Percentiles rank a stretch among this genome's conserved stretches.
phyloP scores from a whole-genome alignment of 2,797 vertebrate species.

The Novumbra hubbsi region DNA sequence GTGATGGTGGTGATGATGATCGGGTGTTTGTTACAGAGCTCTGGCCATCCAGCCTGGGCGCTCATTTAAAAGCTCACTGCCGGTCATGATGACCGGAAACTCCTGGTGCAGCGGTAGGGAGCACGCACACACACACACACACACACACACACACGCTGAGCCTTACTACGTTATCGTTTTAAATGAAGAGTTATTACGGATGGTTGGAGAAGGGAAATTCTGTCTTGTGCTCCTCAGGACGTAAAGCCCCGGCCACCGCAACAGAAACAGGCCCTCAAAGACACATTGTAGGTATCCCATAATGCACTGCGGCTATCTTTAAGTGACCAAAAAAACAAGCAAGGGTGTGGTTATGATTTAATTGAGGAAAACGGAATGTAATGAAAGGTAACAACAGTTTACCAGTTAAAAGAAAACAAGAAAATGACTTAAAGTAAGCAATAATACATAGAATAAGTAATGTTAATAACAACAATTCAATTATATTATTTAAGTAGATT shows the following conservation, averaged over 20 bases:
- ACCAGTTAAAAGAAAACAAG: too few species aligned
- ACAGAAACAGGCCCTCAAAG: background rate
- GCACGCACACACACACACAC: background rate
- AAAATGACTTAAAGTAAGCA: too few species aligned
- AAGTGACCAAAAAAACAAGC: too few species aligned
- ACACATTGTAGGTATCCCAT: background rate
- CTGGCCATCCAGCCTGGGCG: slow-evolving; percentile 13
- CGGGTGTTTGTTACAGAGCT: slow-evolving; percentile 29
- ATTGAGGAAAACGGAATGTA: too few species aligned
- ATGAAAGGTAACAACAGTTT: too few species aligned
- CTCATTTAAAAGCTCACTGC: slow-evolving; percentile 11
- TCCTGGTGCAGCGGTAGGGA: slow-evolving; percentile 35
- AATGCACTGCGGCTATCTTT: background rate
- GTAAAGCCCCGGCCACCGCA: background rate
- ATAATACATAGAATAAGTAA: too few species aligned
- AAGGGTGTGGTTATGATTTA: too few species aligned
- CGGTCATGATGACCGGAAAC: background rate
- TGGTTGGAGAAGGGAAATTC: background rate
- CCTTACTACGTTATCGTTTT: background rate
- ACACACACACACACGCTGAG: background rate
- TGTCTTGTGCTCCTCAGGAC: background rate
- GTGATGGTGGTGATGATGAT: background rate
- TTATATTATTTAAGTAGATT: too few species aligned
- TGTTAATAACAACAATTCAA: too few species aligned
- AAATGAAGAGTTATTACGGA: background rate